A percentile compares a stretch with the other conserved stretches of the same genome.
Conservation (phyloP, 2,113 vertebrate genomes). For the Sander lucioperca region DNA sequence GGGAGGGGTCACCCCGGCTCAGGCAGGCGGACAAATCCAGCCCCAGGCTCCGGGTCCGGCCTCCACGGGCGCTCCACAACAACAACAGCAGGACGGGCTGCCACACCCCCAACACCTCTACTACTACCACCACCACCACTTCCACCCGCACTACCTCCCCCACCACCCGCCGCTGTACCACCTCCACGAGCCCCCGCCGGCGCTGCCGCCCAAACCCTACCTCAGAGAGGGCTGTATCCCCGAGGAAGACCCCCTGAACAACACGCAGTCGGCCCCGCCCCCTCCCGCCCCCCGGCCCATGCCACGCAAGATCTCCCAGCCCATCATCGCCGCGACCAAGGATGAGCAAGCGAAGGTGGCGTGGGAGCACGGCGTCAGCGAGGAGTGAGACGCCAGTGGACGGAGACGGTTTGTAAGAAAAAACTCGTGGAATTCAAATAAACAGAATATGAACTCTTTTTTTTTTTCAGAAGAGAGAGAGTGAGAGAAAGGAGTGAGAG, state of each 20-base stretch:
- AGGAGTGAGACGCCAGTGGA: constrained; percentile 81
- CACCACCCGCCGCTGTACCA: constrained; percentile 77
- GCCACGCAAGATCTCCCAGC: constrained; percentile 90
- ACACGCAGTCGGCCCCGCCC: constrained; percentile 35
- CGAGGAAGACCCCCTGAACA: constrained; percentile 83
- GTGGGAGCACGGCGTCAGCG: constrained; percentile 92
- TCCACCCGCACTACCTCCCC: constrained; percentile 74
- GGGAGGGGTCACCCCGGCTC: constrained; percentile 83
- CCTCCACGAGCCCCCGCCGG: constrained; percentile 86
- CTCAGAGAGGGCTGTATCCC: constrained; percentile 92
- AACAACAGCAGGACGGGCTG: constrained; percentile 56
- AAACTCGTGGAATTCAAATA: background rate
- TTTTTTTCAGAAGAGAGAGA: constrained; percentile 1
- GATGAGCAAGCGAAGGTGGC: constrained; percentile 94
- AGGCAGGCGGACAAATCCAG: constrained; percentile 10
- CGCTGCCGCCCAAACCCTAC: constrained; percentile 92
- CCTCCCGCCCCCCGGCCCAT: constrained; percentile 81
- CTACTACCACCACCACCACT: constrained; percentile 83
- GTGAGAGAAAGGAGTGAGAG: background rate
- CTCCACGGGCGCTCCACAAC: constrained; percentile 18
- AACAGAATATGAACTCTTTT: background rate
- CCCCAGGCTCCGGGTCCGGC: constrained; percentile 13
- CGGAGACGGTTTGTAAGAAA: background rate
- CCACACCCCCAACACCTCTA: constrained; percentile 64
- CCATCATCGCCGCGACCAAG: constrained; percentile 85